Percentiles rank a stretch among this genome's conserved stretches.
phyloP scores from a whole-genome alignment of 2,797 vertebrate species.

The Pyrocephalus nanus region DNA sequence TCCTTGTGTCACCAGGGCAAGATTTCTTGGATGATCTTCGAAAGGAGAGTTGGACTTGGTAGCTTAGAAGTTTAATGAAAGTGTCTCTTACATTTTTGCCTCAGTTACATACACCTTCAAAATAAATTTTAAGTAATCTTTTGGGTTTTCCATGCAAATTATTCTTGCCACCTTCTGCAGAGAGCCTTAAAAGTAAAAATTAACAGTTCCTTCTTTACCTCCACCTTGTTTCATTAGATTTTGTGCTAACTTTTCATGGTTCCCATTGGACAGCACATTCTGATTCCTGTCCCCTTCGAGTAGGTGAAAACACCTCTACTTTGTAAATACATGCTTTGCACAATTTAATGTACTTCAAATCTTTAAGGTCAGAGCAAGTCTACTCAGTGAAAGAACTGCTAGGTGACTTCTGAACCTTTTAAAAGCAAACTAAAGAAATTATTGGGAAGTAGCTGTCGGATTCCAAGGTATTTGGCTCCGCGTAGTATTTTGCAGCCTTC shows the following conservation, averaged over 20 bases:
- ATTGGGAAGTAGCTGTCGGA: neutral
- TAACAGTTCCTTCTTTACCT: constrained; percentile 25
- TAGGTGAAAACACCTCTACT: neutral
- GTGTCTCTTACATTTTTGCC: neutral
- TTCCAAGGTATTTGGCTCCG: neutral
- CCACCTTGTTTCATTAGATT: neutral
- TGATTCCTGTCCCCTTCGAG: neutral
- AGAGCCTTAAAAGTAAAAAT: neutral
- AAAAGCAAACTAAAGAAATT: neutral
- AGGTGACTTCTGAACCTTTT: neutral
- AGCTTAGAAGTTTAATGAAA: neutral
- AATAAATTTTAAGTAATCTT: constrained; percentile 20
- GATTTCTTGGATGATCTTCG: constrained; percentile 13
- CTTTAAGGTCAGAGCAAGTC: neutral
- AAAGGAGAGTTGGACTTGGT: constrained; percentile 10
- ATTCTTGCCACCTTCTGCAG: neutral
- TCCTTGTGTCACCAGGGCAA: neutral
- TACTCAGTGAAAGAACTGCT: neutral
- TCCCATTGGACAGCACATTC: neutral
- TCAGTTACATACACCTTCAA: neutral
- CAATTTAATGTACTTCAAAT: neutral
- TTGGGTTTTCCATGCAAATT: neutral
- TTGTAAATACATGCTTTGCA: neutral
- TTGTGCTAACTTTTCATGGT: neutral
- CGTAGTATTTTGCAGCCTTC: neutral